Conservation (phyloP, 2,797 vertebrate genomes). For the Poeciliopsis presidionis region DNA sequence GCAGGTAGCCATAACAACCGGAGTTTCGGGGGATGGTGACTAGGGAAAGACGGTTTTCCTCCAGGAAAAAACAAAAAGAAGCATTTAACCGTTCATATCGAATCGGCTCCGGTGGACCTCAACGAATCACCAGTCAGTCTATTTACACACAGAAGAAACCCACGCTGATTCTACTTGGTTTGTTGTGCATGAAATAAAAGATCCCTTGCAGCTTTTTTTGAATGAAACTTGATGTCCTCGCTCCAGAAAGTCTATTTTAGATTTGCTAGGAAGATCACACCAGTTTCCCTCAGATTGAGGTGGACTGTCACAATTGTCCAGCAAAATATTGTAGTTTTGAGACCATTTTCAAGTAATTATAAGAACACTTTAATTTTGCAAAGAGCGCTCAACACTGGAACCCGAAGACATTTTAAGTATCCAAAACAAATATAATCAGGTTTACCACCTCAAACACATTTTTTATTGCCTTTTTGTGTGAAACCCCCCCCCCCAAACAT, state of each 20-base stretch:
- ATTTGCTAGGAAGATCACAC: neutral
- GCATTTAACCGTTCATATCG: constrained; percentile 53
- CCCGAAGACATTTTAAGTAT: no score
- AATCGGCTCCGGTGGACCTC: constrained; percentile 7
- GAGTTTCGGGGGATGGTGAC: constrained; percentile 20
- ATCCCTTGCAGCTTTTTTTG: neutral
- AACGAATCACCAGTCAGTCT: neutral
- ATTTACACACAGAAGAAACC: neutral
- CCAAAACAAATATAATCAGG: neutral
- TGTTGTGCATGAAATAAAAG: neutral
- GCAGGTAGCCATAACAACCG: constrained; percentile 61
- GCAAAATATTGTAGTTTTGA: no score
- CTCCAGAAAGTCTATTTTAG: neutral
- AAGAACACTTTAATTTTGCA: no score
- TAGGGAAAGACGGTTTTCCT: constrained; percentile 48
- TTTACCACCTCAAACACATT: neutral
- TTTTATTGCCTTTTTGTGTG: neutral
- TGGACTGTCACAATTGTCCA: no score
- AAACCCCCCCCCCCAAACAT: neutral
- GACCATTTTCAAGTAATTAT: no score
- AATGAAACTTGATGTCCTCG: neutral
- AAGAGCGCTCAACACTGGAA: no score
- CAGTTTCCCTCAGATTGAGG: neutral
- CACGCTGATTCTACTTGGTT: neutral
- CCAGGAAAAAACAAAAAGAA: constrained; percentile 31